Evolutionary conservation across 2,888 invertebrate species (phyloP), one percentile per base, ranked within the genome.

Genomic region (Aleiodes alternator): DNA sequence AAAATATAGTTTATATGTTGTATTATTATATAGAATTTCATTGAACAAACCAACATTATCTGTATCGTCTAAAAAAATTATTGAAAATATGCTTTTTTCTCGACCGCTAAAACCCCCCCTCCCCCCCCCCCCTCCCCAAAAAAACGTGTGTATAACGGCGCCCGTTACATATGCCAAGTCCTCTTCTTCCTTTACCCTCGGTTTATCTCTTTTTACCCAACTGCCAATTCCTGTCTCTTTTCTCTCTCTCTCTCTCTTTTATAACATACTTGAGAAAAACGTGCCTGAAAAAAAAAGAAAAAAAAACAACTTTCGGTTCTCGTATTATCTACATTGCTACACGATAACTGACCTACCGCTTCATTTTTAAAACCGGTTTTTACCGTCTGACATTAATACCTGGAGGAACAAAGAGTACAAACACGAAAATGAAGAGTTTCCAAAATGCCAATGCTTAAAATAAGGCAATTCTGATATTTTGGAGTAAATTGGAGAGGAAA

Each of bases 341-440:
- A 48, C 75, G 76, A 80, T 80, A 79, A 80, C 80, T 80, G 80
- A 80, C 80, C 80, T 80, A 79, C 79, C 80, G 75, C 75, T 80
- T 59, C 72, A 75, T 72, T 80, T 80, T 78, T 73, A 73, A 23
- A 79, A 80, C 79, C 80, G 78, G 79, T 79, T 80, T 80, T 79
- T 73, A 59, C 68, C 69, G 69, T 70, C 73, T 43, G 59, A 59
- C 51, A 29, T 23, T 53, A 23, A 51, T 64, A 50, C n/a, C 29
- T 14, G 14, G 16, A 34, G 14, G 34, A 34, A 56, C 64, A 72
- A 51, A 72, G 50, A 61, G 5, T 57, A 57, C 23, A 14, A 31
- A 23, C 23, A 23, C 53, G 14, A 48, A 16, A 56, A 66, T 61
- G 34, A 57, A 31, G 31, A 29, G 6, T 34, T 14, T 38, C 4